These are phyloP conservation scores for Siniperca obscura DNA, from an alignment of 2,797 vertebrate species.

Conservation along the genomic window DNA sequence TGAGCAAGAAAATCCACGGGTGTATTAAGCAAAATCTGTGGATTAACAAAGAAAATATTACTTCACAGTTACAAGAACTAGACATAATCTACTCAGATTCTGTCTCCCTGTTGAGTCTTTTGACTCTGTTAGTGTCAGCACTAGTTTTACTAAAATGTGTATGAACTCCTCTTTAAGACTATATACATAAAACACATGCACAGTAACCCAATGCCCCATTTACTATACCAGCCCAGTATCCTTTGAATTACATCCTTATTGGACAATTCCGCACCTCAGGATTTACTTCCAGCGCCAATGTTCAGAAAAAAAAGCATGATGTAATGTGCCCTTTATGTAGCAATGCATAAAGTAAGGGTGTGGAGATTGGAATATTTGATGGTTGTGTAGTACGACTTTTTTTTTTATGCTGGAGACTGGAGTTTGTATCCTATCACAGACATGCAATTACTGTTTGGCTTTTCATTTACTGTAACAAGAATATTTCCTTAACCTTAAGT, in stretches of 20 bases:
- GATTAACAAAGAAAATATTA: conserved; percentile 34
- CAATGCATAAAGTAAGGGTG: not conserved
- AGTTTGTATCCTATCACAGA: not conserved
- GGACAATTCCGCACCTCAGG: not conserved
- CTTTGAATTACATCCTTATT: not conserved
- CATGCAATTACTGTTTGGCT: too few species aligned
- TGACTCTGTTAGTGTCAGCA: conserved; percentile 11
- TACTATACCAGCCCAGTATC: not conserved
- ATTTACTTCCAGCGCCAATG: not conserved
- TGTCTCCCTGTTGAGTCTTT: conserved; percentile 15
- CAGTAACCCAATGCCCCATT: not conserved
- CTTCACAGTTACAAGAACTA: conserved; percentile 15
- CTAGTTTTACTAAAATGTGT: not conserved
- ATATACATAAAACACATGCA: not conserved
- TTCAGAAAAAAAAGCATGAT: not conserved
- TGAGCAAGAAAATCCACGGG: not conserved
- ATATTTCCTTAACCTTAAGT: too few species aligned
- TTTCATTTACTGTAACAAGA: too few species aligned
- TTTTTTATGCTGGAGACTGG: too few species aligned
- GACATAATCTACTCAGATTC: conserved; percentile 15
- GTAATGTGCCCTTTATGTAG: not conserved
- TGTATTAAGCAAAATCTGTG: conserved; percentile 26
- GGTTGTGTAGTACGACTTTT: not conserved
- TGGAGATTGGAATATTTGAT: not conserved
- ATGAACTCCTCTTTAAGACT: not conserved